Base-by-base conservation (phyloP, 2,797 vertebrate species). In the Pseudotriccus pelzelni region DNA sequence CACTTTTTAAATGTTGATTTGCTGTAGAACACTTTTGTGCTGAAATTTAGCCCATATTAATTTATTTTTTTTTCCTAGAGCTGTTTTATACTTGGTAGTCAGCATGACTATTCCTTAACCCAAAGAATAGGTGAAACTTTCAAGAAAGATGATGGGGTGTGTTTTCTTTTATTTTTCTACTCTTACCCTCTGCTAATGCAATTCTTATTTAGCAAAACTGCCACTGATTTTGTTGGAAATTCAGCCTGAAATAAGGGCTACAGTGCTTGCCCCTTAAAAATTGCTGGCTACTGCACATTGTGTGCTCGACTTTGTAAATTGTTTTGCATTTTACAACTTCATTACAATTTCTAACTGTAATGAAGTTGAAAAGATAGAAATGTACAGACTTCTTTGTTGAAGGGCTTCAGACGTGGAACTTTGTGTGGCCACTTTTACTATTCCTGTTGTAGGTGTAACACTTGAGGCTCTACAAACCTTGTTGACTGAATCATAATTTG, bases 191-290 rank as follows among this genome's bases (percentile, higher is more conserved):
- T 80, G 43, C 58, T 90, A 2, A 22, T 85, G 30, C 56, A 72
- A 23, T 55, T 79, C 55, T 83, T 74, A 27, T 28, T 84, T 84
- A 85, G 64, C n/a, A 89, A 80, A 93, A 64, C 36, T 92, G 10
- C 12, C 18, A 4, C 27, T 86, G 58, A 43, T 87, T 92, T 84
- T 74, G 53, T 58, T 85, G 27, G 22, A 77, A 67, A 46, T 70
- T 92, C 43, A 89, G 22, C 50, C 68, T 84, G 81, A 87, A 85
- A 55, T 37, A 46, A 78, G 58, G 56, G 19, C 49, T 89, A 64
- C 32, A 64, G 43, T 85, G 28, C 82, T 83, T 76, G 75, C 75
- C 84, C 72, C 90, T 95, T 96, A 95, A 90, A 96, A 96, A 75
- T 39, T 80, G 88, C 70, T 94, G 82, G 68, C 78, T 89, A 6